Conservation (phyloP, 2,113 vertebrate genomes). For the Macquaria australasica region DNA sequence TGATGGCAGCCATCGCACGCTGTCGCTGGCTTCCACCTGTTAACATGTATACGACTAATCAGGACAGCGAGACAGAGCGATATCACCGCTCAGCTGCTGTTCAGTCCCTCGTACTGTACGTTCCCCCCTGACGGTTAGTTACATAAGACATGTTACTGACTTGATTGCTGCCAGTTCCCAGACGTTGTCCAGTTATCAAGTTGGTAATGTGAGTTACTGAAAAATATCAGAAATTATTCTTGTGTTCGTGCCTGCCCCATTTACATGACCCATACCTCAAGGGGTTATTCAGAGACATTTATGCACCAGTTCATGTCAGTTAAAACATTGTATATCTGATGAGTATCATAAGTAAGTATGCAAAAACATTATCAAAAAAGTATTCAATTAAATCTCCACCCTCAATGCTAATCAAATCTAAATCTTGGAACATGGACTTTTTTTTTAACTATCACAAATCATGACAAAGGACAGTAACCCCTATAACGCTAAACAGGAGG, state of each 20-base stretch:
- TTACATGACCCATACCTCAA: neutral
- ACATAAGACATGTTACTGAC: neutral
- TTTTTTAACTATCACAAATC: too few relatives aligned
- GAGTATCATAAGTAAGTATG: too few relatives aligned
- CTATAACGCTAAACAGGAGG: too few relatives aligned
- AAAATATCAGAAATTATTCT: neutral
- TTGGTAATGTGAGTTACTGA: neutral
- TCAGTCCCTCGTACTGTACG: neutral
- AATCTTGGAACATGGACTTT: too few relatives aligned
- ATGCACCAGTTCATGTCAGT: too few relatives aligned
- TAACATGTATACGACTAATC: conserved; percentile 32
- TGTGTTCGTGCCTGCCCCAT: neutral
- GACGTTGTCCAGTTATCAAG: neutral
- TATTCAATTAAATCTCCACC: too few relatives aligned
- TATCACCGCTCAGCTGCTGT: neutral
- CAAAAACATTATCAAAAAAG: too few relatives aligned
- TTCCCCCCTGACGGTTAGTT: neutral
- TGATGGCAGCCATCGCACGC: neutral
- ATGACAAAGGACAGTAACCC: too few relatives aligned
- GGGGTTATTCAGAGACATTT: neutral
- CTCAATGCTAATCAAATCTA: too few relatives aligned
- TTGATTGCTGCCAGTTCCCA: neutral
- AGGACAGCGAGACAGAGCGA: neutral
- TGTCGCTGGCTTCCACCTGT: neutral
- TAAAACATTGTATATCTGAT: neutral